phyloP scores from a whole-genome alignment of 1,140 invertebrate species.

The Leptoteleia sp. region DNA sequence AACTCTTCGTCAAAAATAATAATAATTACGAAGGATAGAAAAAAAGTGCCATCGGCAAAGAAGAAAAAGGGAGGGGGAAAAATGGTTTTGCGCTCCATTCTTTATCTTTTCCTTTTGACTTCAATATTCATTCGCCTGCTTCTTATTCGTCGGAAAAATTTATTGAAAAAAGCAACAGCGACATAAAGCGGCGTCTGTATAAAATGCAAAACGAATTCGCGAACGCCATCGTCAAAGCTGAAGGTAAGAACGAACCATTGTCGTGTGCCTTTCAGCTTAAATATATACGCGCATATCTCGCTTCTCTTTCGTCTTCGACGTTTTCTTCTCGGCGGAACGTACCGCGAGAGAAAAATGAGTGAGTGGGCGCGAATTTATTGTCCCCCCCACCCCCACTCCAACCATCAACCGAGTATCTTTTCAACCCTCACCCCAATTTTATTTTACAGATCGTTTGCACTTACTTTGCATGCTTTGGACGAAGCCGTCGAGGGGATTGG shows the following conservation, averaged over 20 bases:
- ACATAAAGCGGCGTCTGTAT: conserved; percentile 29
- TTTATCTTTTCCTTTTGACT: conserved; percentile 14
- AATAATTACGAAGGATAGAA: neutral
- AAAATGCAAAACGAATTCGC: conserved; percentile 49
- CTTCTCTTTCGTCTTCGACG: conserved; percentile 5
- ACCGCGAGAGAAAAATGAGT: too few relatives aligned
- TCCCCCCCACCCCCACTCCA: too few relatives aligned
- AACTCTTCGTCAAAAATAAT: conserved; percentile 8
- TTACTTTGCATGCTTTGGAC: conserved; percentile 70
- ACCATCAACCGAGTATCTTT: conserved; percentile 39
- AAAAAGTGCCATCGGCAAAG: neutral
- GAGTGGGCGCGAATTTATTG: conserved; percentile 26
- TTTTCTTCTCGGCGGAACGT: conserved; percentile 19
- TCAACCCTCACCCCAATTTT: conserved; percentile 39
- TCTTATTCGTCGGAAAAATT: conserved; percentile 20
- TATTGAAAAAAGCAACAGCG: conserved; percentile 24
- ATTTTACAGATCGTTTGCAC: conserved; percentile 61
- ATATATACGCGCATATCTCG: conserved; percentile 22
- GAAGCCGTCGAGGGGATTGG: conserved; percentile 62
- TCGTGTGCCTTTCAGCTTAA: conserved; percentile 38
- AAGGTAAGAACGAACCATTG: conserved; percentile 50
- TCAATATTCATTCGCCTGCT: conserved; percentile 23
- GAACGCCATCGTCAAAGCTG: conserved; percentile 44
- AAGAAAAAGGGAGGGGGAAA: too few relatives aligned
- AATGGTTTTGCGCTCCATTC: neutral